A percentile compares a stretch with the other conserved stretches of the same genome.
Conservation (phyloP, 2,113 vertebrate species). For the Elgaria multicarinata region DNA sequence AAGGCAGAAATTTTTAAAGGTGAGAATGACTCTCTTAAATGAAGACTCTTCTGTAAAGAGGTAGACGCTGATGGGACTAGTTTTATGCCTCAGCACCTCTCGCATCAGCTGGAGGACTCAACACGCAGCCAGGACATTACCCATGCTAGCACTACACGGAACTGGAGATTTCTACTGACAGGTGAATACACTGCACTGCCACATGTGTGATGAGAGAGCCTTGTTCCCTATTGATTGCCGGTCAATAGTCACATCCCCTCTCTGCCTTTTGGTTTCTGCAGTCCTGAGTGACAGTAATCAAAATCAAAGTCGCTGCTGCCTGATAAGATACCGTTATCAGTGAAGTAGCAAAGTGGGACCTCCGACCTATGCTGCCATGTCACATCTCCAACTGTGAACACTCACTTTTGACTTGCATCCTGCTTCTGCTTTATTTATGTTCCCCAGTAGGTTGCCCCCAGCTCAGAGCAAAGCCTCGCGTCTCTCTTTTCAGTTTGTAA, state of each 20-base stretch:
- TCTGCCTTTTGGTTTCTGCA: conserved; percentile 56
- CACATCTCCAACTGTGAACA: conserved; percentile 35
- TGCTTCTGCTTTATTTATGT: background rate
- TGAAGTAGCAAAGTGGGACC: conserved; percentile 52
- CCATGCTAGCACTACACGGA: conserved; percentile 27
- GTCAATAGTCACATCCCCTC: conserved; percentile 65
- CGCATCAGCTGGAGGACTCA: conserved; percentile 23
- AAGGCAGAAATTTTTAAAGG: conserved; percentile 11
- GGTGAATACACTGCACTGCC: conserved; percentile 35
- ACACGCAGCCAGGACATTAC: background rate
- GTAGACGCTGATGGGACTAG: conserved; percentile 13
- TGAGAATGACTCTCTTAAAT: conserved; percentile 28
- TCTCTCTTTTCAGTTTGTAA: background rate
- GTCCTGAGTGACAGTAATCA: conserved; percentile 60
- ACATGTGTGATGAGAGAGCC: conserved; percentile 46
- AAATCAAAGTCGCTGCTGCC: conserved; percentile 54
- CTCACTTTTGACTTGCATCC: conserved; percentile 38
- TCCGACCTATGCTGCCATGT: conserved; percentile 51
- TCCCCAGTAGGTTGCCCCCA: background rate
- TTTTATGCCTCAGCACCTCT: conserved; percentile 46
- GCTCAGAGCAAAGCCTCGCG: background rate
- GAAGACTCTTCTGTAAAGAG: conserved; percentile 28
- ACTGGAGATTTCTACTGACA: conserved; percentile 49
- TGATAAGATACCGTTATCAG: conserved; percentile 64
- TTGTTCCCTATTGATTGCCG: conserved; percentile 54